Base-by-base conservation (phyloP, 2,113 vertebrate species). In the Pungitius pungitius region DNA sequence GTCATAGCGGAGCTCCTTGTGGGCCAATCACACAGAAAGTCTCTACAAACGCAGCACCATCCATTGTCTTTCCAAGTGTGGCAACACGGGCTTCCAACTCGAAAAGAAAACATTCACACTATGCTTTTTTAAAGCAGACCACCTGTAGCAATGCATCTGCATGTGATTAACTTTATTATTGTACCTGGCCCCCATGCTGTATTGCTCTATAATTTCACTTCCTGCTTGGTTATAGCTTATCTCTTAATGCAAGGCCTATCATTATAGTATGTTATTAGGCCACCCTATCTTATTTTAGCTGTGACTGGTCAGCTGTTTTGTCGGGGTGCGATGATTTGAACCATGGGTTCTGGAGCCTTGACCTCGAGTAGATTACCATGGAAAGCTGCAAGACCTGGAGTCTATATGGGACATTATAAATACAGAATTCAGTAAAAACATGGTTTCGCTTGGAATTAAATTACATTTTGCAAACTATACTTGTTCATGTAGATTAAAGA, bases 211-310 rank as follows among this genome's bases (percentile, higher is more conserved):
- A 59, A 66, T 49, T 24, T 63, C 33, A 17, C 60, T 62, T 75
- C 33, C 49, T 74, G 13, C 35, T 77, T 52, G 40, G 67, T 71
- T 49, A 17, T 63, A 49, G 40, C 51, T 63, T 63, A 60, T 62
- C 35, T 55, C 73, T 75, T 51, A 62, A 85, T 78, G n/a, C 40
- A 68, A 39, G 52, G 51, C 54, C 37, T 68, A 47, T 78, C 64
- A 82, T 78, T 85, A 82, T 56, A 78, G 61, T 37, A 47, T 56
- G 61, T 69, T 69, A 78, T 85, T 78, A 68, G 78, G 61, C 66
- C 66, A 75, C 54, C 52, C 71, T 52, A 26, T 73, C 62, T 67
- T 72, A 68, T 67, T 78, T 78, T 82, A 75, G 62, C 71, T 55
- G 43, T 40, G 57, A 27, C 78, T 72, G 71, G 62, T 85, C 79